A percentile compares a stretch with the other conserved stretches of the same genome.
These are phyloP conservation scores for Platalea minor DNA, from an alignment of 2,797 vertebrate species.

Conservation along the genomic window DNA sequence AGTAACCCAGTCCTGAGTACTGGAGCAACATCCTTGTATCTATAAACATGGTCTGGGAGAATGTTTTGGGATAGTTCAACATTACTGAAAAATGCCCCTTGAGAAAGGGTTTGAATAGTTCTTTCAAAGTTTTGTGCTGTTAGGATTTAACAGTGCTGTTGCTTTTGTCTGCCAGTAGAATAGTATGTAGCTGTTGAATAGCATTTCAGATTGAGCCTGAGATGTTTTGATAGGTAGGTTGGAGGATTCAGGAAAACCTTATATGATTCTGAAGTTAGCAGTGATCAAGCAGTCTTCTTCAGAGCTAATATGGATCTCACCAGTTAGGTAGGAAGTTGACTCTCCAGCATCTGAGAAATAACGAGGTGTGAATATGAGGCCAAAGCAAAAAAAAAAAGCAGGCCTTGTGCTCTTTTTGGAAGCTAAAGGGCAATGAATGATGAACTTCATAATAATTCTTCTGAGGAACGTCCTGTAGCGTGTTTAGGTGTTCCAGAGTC, in stretches of 20 bases:
- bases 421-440: background rate
- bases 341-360: background rate
- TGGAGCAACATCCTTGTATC: background rate
- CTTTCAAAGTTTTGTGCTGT: background rate
- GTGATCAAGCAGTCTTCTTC: background rate
- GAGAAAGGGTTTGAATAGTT: background rate
- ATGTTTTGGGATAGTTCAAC: background rate
- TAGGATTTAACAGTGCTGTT: background rate
- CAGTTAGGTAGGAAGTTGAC: background rate
- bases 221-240: background rate
- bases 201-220: background rate
- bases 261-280: background rate
- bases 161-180: background rate
- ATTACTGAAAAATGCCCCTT: background rate
- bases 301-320: background rate
- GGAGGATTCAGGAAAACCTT: background rate
- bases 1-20: background rate
- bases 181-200: background rate
- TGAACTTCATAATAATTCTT: background rate
- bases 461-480: rapidly evolving
- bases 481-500: background rate
- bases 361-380: background rate
- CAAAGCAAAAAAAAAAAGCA: background rate
- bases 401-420: background rate
- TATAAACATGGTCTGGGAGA: background rate